These are phyloP conservation scores for Parnassius apollo DNA, from an alignment of 2,888 invertebrate species.

Conservation along the genomic window DNA sequence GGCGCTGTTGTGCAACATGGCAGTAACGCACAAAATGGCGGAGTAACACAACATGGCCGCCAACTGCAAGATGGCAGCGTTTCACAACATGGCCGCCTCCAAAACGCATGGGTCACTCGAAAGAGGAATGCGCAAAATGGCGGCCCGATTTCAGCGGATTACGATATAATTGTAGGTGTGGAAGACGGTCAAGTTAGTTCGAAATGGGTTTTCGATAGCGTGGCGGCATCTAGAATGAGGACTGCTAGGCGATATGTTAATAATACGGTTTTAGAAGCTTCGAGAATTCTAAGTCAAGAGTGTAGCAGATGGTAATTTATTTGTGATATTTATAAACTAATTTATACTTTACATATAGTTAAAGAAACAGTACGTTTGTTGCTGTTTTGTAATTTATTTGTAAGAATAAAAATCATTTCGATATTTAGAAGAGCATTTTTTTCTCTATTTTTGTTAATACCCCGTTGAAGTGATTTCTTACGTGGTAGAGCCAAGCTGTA, in stretches of 20 bases:
- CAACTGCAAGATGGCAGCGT: conserved; percentile 26
- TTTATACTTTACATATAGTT: no score
- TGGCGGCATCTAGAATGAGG: conserved; percentile 57
- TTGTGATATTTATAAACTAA: no score
- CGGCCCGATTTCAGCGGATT: conserved; percentile 28
- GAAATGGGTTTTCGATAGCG: conserved; percentile 71
- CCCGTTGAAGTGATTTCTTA: no score
- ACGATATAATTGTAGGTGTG: conserved; percentile 52
- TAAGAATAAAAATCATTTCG: no score
- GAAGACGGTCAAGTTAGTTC: conserved; percentile 49
- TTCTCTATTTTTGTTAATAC: no score
- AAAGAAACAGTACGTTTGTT: no score
- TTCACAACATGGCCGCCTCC: conserved; percentile 33
- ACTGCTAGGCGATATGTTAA: conserved; percentile 54
- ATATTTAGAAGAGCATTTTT: no score
- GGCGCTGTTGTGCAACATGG: conserved; percentile 47
- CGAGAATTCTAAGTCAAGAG: conserved; percentile 4
- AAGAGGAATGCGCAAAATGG: conserved; percentile 31
- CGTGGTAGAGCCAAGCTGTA: no score
- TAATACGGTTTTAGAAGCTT: conserved; percentile 26
- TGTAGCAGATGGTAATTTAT: not conserved
- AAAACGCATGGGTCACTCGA: conserved; percentile 31
- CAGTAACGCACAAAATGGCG: conserved; percentile 27
- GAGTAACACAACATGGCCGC: conserved; percentile 31
- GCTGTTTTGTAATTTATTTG: no score